Conservation (phyloP, 2,888 invertebrate species). For the Hanleya hanleyi region DNA sequence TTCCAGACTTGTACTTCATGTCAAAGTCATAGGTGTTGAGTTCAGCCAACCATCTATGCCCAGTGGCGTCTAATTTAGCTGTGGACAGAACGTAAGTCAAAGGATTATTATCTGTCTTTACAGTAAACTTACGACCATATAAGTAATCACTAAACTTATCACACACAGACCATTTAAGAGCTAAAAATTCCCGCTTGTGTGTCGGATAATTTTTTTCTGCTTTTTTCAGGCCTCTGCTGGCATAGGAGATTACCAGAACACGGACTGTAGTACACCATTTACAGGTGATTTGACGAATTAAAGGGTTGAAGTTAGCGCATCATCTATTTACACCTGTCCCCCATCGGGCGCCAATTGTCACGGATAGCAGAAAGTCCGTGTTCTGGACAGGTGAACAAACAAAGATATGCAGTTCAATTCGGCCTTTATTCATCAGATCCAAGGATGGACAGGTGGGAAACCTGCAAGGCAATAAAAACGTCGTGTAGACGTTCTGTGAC, state of each 20-base stretch:
- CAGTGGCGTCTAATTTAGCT: background rate
- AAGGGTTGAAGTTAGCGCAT: no score
- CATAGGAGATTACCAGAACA: constrained; percentile 39
- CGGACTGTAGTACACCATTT: no score
- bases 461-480: no score
- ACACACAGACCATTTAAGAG: constrained; percentile 24
- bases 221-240: constrained; percentile 29
- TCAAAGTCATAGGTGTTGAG: background rate
- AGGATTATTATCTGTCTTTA: constrained; percentile 9
- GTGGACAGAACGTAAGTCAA: constrained; percentile 15
- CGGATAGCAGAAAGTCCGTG: no score
- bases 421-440: no score
- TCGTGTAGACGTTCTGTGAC: no score
- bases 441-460: no score
- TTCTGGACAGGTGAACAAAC: no score
- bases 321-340: no score
- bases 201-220: constrained; percentile 35
- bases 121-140: constrained; percentile 17
- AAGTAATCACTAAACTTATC: constrained; percentile 33
- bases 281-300: no score
- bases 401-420: no score
- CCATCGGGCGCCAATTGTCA: no score
- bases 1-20: background rate
- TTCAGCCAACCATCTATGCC: background rate
- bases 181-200: constrained; percentile 26